Conservation (phyloP, 2,888 invertebrate genomes). For the Laothoe populi region DNA sequence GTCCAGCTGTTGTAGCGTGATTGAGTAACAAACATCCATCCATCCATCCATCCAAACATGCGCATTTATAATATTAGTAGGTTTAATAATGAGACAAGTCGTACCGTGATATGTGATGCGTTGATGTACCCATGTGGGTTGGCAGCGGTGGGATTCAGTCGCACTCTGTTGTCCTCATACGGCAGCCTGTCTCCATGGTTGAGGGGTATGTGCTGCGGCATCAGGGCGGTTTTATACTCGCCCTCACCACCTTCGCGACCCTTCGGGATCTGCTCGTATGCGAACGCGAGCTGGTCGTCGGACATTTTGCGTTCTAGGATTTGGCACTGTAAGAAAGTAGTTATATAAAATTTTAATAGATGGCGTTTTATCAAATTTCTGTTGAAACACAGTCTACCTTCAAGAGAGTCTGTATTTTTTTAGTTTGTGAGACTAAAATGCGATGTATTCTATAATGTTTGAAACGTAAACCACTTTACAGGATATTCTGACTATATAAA, state of each 20-base stretch:
- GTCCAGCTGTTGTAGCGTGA: too few species aligned
- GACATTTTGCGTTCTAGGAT: conserved; percentile 84
- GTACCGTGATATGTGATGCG: conserved; percentile 94
- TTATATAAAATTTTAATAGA: not conserved
- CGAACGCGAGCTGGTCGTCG: conserved; percentile 90
- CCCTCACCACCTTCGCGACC: conserved; percentile 89
- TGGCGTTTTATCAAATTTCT: not conserved
- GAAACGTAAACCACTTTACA: too few species aligned
- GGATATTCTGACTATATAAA: too few species aligned
- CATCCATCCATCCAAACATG: too few species aligned
- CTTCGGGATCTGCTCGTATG: conserved; percentile 93
- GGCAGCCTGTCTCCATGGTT: conserved; percentile 91
- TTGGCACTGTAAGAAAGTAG: conserved; percentile 61
- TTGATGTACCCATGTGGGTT: conserved; percentile 96
- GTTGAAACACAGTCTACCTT: too few species aligned
- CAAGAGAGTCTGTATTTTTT: too few species aligned
- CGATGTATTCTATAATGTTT: too few species aligned
- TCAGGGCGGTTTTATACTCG: conserved; percentile 89
- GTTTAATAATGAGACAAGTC: conserved; percentile 32
- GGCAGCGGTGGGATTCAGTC: conserved; percentile 91
- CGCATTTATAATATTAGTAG: not conserved
- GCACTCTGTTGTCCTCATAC: conserved; percentile 95
- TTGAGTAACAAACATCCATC: too few species aligned
- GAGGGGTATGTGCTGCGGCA: conserved; percentile 87
- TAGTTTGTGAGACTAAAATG: too few species aligned